phyloP scores from a whole-genome alignment of 2,113 vertebrate species.

The Ursus arctos region DNA sequence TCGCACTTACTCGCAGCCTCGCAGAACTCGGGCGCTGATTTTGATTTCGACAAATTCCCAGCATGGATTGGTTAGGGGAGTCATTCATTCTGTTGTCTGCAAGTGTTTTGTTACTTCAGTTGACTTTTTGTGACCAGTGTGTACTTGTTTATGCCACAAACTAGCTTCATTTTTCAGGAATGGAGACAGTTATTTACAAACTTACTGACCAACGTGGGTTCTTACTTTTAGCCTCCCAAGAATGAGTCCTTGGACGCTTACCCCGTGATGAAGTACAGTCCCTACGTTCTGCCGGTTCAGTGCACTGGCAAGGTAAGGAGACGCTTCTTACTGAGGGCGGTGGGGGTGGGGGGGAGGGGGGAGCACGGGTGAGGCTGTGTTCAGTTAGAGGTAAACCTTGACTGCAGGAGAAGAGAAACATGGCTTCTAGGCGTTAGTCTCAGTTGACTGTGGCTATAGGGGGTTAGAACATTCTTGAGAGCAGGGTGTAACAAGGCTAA shows the following conservation, averaged over 20 bases:
- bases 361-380: fast-evolving
- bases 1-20: fast-evolving
- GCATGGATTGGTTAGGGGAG: too few relatives aligned
- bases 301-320: constrained; percentile 93
- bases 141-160: not conserved
- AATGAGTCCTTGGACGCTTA: constrained; percentile 88
- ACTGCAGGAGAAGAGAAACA: not conserved
- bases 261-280: constrained; percentile 69
- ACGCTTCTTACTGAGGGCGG: not conserved
- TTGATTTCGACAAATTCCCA: not conserved
- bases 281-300: constrained; percentile 91
- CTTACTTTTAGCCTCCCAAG: constrained; percentile 88
- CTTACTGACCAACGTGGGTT: constrained; percentile 18
- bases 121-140: not conserved
- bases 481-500: not conserved
- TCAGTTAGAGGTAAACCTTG: not conserved
- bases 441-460: not conserved
- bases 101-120: not conserved
- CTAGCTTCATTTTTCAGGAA: not conserved
- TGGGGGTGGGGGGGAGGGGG: fast-evolving
- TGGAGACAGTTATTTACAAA: not conserved
- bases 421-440: not conserved
- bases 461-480: not conserved
- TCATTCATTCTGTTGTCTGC: not conserved
- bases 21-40: not conserved